Evolutionary conservation across 2,113 vertebrate genomes (phyloP).

Genomic region (Noctilio leporinus): DNA sequence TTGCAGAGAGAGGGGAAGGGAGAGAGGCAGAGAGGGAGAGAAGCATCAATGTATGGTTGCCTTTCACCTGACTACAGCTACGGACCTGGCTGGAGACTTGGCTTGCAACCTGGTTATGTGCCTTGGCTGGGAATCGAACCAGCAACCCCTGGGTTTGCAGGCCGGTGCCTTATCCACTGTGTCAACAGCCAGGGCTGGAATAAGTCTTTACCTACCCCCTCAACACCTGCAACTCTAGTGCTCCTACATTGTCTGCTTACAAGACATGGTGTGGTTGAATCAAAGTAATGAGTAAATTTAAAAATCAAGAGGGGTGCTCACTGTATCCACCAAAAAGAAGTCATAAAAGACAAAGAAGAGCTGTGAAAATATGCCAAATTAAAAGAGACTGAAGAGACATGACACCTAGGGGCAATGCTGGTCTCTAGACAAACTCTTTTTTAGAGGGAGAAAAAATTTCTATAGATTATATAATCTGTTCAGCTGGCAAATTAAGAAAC

Average conservation of each 20-base stretch:
- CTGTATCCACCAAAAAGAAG: not conserved
- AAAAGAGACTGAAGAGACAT: not conserved
- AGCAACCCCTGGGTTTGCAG: no score
- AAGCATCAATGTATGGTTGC: no score
- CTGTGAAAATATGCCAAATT: not conserved
- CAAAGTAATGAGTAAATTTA: not conserved
- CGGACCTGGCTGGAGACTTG: no score
- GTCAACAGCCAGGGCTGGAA: no score
- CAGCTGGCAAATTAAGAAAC: not conserved
- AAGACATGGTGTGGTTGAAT: not conserved
- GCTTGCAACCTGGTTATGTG: no score
- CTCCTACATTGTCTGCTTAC: not conserved
- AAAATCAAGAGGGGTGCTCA: not conserved
- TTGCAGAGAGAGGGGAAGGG: no score
- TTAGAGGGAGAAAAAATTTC: not conserved
- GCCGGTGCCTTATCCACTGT: no score
- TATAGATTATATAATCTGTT: not conserved
- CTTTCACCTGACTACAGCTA: no score
- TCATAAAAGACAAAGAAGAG: not conserved
- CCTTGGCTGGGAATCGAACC: no score
- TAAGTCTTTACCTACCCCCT: not conserved
- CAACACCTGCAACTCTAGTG: not conserved
- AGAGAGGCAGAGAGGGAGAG: no score
- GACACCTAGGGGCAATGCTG: not conserved
- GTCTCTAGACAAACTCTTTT: not conserved